Evolutionary conservation across 2,888 invertebrate genomes (phyloP), one percentile per base, ranked within the genome.

Genomic region (Sipunculus nudus): DNA sequence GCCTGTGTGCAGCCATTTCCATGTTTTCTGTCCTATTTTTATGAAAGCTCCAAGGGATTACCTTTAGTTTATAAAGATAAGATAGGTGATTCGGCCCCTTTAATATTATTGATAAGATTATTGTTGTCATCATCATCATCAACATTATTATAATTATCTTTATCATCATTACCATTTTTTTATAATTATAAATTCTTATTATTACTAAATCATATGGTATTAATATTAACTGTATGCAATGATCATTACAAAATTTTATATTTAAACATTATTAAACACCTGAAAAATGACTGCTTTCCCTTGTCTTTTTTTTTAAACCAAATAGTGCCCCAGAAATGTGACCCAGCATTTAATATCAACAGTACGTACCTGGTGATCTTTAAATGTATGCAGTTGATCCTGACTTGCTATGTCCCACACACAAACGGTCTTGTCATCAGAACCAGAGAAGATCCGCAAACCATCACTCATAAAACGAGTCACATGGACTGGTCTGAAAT

Each of bases 341-440:
- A n/a, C n/a, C n/a, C n/a, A n/a, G n/a, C n/a, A n/a, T 41, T 19
- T 41, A 21, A 41, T 8, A 6, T 19, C 23, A 5, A 29, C 39
- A 43, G 52, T 55, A 49, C 72, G 66, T 72, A 85, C 85, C 67
- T 78, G 75, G 65, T 86, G 85, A 58, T 85, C 86, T 35, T 75
- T 69, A 63, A 83, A 85, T 26, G 86, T 88, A 21, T 88, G 83
- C 25, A 93, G 74, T 74, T 89, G 87, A 65, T 89, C 89, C 84
- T 95, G 94, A 61, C 89, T 91, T 0, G 93, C 88, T 75, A 97
- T 91, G 78, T 97, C 96, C 95, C 96, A 96, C n/a, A 96, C 76
- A 65, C 88, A 87, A 4, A 92, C 89, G 5, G 90, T 88, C 84
- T 92, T 93, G 80, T 97, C 96, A 86, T 97, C 96, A 2, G 94